Conservation (phyloP, 2,888 invertebrate genomes). For the Spisula solida region DNA sequence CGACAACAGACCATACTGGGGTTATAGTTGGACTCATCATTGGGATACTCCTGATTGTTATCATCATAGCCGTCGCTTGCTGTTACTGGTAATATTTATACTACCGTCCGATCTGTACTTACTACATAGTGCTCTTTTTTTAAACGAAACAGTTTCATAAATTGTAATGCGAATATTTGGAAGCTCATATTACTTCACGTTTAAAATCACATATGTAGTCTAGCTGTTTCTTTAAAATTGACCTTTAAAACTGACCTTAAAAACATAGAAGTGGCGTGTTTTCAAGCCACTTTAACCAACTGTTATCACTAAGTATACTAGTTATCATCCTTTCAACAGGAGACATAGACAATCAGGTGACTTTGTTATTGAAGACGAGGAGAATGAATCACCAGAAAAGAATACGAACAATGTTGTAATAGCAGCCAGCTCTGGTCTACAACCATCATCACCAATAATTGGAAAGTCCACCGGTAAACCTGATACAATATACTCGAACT, state of each 20-base stretch:
- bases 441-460: conserved; percentile 49
- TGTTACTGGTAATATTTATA: conserved; percentile 50
- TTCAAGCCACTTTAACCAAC: no score
- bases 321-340: conserved; percentile 11
- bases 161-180: no score
- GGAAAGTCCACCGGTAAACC: conserved; percentile 49
- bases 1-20: conserved; percentile 48
- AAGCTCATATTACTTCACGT: no score
- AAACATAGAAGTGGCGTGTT: no score
- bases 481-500: no score
- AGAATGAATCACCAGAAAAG: conserved; percentile 31
- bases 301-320: no score
- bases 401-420: conserved; percentile 1
- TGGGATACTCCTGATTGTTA: conserved; percentile 47
- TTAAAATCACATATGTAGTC: no score
- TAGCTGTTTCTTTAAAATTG: no score
- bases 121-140: no score
- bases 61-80: conserved; percentile 48
- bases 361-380: conserved; percentile 63
- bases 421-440: conserved; percentile 16
- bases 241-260: no score
- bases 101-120: no score
- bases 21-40: conserved; percentile 59
- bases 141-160: no score
- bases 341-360: conserved; percentile 55